Percentiles rank a stretch among this genome's conserved stretches.
Evolutionary conservation across 2,113 vertebrate genomes (phyloP).

Genomic region (Cavia aperea): DNA sequence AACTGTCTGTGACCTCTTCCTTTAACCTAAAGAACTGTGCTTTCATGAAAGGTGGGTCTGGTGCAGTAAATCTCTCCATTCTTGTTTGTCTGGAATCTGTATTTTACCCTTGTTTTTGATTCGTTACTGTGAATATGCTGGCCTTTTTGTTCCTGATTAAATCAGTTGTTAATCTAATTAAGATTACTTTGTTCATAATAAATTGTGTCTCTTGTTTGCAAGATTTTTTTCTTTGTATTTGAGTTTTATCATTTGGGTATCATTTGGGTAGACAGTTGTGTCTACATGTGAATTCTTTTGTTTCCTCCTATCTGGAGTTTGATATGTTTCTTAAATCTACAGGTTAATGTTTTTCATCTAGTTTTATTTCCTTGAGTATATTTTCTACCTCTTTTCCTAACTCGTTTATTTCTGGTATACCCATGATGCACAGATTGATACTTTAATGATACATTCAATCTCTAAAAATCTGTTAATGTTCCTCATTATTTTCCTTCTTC

Average conservation of each 20-base stretch:
- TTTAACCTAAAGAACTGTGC: background rate
- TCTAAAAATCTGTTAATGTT: background rate
- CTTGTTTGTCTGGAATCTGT: background rate
- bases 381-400: background rate
- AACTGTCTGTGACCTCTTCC: background rate
- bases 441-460: background rate
- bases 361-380: background rate
- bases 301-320: background rate
- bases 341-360: background rate
- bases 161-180: background rate
- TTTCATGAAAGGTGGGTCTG: background rate
- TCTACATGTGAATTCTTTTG: background rate
- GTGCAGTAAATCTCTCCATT: background rate
- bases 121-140: background rate
- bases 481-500: background rate
- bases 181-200: background rate
- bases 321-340: background rate
- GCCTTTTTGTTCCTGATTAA: background rate
- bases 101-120: background rate
- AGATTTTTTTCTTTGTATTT: background rate
- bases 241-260: background rate
- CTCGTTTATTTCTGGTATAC: background rate
- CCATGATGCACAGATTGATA: background rate
- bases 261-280: background rate
- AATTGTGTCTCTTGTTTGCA: background rate